Conservation (phyloP, 2,113 vertebrate genomes). For the Alosa alosa region DNA sequence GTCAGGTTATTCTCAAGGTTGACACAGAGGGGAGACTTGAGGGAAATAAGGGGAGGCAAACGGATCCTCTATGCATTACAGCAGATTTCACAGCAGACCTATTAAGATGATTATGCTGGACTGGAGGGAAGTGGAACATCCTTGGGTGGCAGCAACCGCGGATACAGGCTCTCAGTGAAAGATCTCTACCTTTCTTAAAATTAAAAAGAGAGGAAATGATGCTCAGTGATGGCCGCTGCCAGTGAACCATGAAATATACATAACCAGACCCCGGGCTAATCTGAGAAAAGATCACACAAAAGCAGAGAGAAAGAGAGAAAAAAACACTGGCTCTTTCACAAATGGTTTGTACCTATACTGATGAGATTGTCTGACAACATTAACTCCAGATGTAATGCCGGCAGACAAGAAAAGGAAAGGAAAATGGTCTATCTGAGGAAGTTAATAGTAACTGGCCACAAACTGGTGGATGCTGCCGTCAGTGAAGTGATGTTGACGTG, state of each 20-base stretch:
- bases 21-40: not conserved
- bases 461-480: slow-evolving; percentile 51
- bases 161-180: not conserved
- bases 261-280: not conserved
- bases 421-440: slow-evolving; percentile 47
- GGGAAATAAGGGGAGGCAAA: not conserved
- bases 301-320: not conserved
- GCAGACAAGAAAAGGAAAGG: slow-evolving; percentile 34
- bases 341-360: not conserved
- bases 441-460: slow-evolving; percentile 53
- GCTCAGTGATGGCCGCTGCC: not conserved
- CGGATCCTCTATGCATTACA: not conserved
- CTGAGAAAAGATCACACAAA: not conserved
- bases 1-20: not conserved
- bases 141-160: too few species aligned
- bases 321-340: not conserved
- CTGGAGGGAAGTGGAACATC: not conserved
- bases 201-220: not conserved
- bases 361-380: slow-evolving; percentile 37
- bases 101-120: not conserved
- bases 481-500: slow-evolving; percentile 49
- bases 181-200: not conserved
- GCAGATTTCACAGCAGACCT: not conserved
- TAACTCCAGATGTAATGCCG: slow-evolving; percentile 61
- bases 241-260: not conserved